A percentile compares a stretch with the other conserved stretches of the same genome.
Conservation (phyloP, 2,113 vertebrate species). For the Pyxicephalus adspersus region DNA sequence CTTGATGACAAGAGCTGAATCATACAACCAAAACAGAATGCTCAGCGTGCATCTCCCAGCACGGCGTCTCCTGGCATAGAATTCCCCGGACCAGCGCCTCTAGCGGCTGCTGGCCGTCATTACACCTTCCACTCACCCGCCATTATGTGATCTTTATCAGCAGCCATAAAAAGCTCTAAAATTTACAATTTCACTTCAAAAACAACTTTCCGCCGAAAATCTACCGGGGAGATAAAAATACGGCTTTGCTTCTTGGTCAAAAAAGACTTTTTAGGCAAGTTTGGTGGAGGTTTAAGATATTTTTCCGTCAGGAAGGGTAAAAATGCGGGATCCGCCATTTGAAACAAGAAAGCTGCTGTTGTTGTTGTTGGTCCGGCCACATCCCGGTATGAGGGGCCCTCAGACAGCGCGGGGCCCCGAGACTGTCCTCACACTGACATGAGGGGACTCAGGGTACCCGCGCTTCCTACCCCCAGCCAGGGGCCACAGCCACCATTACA, state of each 20-base stretch:
- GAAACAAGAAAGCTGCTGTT: not conserved
- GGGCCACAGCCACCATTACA: conserved; percentile 38
- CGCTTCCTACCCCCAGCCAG: not conserved
- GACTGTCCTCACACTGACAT: too few relatives aligned
- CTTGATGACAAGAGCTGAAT: too few relatives aligned
- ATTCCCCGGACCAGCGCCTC: not conserved
- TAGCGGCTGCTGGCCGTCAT: not conserved
- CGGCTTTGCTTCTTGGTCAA: too few relatives aligned
- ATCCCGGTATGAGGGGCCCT: too few relatives aligned
- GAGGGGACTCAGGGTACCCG: not conserved
- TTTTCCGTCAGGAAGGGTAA: not conserved
- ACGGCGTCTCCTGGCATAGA: too few relatives aligned
- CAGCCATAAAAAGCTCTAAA: conserved; percentile 14
- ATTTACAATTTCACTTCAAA: too few relatives aligned
- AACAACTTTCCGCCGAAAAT: not conserved
- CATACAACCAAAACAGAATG: too few relatives aligned
- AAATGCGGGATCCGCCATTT: conserved; percentile 22
- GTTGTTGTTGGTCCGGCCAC: not conserved
- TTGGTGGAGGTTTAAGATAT: too few relatives aligned
- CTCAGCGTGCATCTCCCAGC: not conserved
- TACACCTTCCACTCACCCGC: conserved; percentile 26
- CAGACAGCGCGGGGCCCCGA: too few relatives aligned
- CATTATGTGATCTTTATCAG: conserved; percentile 48
- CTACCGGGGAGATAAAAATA: too few relatives aligned
- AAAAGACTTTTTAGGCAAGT: too few relatives aligned